phyloP scores from a whole-genome alignment of 2,797 vertebrate species.

The Parauchenoglanis punctatus region DNA sequence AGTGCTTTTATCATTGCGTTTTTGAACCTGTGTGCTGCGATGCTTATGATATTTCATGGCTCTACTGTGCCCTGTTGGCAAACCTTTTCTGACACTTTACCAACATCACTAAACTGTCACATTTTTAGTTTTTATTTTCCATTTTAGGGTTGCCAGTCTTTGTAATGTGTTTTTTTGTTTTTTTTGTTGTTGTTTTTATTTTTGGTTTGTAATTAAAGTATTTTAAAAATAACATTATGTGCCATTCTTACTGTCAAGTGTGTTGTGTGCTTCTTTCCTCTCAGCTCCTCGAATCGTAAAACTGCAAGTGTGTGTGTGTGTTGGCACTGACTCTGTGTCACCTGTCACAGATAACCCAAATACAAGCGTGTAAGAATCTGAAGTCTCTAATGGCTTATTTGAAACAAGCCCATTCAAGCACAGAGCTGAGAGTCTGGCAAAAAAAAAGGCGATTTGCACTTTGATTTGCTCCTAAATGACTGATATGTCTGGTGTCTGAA shows the following conservation, averaged over 20 bases:
- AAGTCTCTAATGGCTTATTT: not conserved
- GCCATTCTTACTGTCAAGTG: not conserved
- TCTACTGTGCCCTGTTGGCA: not conserved
- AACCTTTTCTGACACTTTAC: conserved; percentile 34
- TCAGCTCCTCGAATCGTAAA: not conserved
- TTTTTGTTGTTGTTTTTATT: not conserved
- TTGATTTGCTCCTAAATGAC: not conserved
- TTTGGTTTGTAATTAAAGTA: conserved; percentile 60
- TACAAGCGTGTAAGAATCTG: not conserved
- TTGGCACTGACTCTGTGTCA: not conserved
- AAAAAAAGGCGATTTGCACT: not conserved
- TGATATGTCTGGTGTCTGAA: not conserved
- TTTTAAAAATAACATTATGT: conserved; percentile 1
- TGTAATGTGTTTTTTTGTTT: conserved; percentile 47
- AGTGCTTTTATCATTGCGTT: conserved; percentile 44
- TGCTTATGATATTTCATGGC: conserved; percentile 4
- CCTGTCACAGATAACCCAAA: conserved; percentile 15
- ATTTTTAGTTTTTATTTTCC: conserved; percentile 23
- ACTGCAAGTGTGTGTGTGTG: not conserved
- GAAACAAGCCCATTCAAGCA: not conserved
- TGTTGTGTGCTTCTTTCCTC: not conserved
- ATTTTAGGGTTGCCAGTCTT: conserved; percentile 37
- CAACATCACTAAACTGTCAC: conserved; percentile 38
- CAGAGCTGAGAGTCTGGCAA: not conserved
- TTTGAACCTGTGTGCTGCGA: not conserved